Conservation (phyloP, 1,140 invertebrate species). For the Drosophila nebulosa region DNA sequence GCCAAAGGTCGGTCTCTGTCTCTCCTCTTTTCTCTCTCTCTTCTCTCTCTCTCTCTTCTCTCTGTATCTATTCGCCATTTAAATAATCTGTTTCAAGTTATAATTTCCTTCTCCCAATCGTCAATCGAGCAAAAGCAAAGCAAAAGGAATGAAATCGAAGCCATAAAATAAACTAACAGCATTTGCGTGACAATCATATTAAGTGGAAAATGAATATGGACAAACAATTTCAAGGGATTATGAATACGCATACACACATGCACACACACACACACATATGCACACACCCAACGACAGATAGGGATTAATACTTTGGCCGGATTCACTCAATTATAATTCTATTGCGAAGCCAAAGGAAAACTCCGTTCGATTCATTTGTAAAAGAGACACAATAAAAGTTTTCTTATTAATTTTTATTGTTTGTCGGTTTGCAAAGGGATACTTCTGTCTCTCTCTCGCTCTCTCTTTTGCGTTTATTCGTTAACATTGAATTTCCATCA, state of each 20-base stretch:
- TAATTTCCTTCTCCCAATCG: conserved; percentile 1
- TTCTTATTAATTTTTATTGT: conserved; percentile 6
- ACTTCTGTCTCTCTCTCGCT: too few relatives aligned
- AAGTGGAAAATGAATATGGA: conserved; percentile 21
- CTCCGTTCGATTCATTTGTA: neutral
- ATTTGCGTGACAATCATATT: conserved; percentile 68
- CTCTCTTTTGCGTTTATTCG: neutral
- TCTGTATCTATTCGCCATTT: neutral
- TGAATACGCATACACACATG: neutral
- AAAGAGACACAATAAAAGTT: neutral
- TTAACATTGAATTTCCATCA: neutral
- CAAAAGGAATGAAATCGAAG: conserved; percentile 37
- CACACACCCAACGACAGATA: neutral
- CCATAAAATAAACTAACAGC: conserved; percentile 69
- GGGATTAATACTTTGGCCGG: neutral
- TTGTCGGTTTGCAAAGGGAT: neutral
- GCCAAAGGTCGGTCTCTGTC: too few relatives aligned
- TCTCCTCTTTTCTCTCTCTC: too few relatives aligned
- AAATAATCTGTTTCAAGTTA: neutral
- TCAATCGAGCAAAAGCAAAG: neutral
- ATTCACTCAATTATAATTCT: neutral
- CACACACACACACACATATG: neutral
- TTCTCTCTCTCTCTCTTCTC: too few relatives aligned
- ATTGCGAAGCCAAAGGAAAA: neutral
- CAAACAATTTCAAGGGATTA: neutral